Conservation (phyloP, 2,113 vertebrate genomes). For the Cyanistes caeruleus region DNA sequence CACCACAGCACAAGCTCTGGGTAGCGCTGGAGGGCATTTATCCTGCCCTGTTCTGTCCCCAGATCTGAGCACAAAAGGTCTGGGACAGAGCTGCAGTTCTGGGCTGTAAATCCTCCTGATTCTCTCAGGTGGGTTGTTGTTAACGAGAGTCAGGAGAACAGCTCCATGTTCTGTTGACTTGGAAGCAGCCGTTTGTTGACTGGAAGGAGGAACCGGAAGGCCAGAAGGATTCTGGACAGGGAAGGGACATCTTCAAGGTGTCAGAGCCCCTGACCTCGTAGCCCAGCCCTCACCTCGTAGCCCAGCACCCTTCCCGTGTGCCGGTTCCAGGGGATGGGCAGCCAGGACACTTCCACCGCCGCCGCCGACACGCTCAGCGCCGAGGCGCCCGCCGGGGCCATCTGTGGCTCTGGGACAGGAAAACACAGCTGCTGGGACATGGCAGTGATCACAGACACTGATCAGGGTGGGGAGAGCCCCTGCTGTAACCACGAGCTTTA, state of each 20-base stretch:
- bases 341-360: conserved; percentile 86
- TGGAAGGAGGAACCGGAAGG: not conserved
- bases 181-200: not conserved
- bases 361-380: conserved; percentile 79
- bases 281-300: conserved; percentile 80
- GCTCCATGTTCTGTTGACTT: not conserved
- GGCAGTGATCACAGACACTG: not conserved
- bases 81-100: not conserved
- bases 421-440: not conserved
- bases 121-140: not conserved
- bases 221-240: not conserved
- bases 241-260: not conserved
- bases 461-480: too few species aligned
- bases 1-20: not conserved
- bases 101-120: not conserved
- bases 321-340: conserved; percentile 77
- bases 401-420: conserved; percentile 77
- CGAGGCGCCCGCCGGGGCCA: conserved; percentile 75
- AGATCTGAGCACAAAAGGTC: not conserved
- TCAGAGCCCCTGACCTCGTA: not conserved
- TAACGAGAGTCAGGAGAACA: not conserved
- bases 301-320: conserved; percentile 82
- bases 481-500: not conserved
- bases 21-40: not conserved
- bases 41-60: not conserved